Conservation (phyloP, 2,888 invertebrate genomes). For the Hecatera dysodea region DNA sequence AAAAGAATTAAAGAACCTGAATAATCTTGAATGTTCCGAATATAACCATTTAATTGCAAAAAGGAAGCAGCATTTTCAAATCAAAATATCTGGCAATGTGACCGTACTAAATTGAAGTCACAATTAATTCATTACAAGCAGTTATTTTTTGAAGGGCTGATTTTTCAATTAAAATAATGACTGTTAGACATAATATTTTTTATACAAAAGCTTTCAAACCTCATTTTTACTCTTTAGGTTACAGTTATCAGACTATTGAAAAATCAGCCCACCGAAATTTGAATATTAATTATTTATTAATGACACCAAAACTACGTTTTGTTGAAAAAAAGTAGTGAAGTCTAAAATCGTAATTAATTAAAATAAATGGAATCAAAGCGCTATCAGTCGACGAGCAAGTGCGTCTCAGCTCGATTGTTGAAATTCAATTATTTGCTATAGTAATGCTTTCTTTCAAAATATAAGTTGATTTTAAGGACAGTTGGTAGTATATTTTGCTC, state of each 20-base stretch:
- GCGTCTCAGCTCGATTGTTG: conserved; percentile 42
- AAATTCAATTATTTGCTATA: conserved; percentile 10
- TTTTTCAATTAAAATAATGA: too few species aligned
- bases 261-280: background rate
- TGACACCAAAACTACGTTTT: background rate
- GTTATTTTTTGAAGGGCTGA: too few species aligned
- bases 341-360: background rate
- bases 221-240: too few species aligned
- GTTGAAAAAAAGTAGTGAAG: background rate
- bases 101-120: background rate
- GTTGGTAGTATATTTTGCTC: background rate
- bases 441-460: background rate
- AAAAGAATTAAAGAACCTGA: background rate
- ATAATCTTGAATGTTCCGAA: background rate
- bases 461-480: background rate
- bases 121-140: too few species aligned
- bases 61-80: too few species aligned
- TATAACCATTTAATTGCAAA: too few species aligned
- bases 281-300: background rate
- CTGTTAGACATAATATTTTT: too few species aligned
- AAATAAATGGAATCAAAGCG: conserved; percentile 31
- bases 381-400: conserved; percentile 43
- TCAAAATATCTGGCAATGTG: too few species aligned
- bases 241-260: too few species aligned
- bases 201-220: too few species aligned